phyloP scores from a whole-genome alignment of 2,888 invertebrate species.

The Yponomeuta sedellus region DNA sequence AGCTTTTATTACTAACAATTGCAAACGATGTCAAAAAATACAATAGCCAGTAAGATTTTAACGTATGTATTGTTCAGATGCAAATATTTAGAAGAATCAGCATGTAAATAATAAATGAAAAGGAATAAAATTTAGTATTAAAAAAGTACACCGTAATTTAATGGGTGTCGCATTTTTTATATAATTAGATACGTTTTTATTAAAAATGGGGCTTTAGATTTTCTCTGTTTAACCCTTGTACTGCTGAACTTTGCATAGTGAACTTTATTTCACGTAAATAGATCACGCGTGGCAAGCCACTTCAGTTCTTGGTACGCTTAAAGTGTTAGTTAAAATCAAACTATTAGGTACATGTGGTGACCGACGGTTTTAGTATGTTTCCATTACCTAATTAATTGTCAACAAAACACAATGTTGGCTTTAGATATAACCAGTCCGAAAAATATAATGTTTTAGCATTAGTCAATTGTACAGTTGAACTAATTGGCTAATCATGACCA shows the following conservation, averaged over 20 bases:
- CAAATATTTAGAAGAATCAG: slow-evolving; percentile 73
- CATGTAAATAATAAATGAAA: slow-evolving; percentile 56
- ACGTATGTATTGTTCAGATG: slow-evolving; percentile 76
- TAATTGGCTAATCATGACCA: too few relatives aligned
- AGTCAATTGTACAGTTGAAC: too few relatives aligned
- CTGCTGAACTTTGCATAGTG: slow-evolving; percentile 20
- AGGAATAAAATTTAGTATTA: slow-evolving; percentile 23
- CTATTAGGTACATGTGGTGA: background rate
- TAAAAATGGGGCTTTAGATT: slow-evolving; percentile 33
- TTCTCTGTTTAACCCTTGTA: background rate
- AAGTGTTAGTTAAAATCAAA: background rate
- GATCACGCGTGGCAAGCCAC: background rate
- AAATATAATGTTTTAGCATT: background rate
- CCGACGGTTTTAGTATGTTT: background rate
- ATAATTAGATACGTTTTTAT: slow-evolving; percentile 40
- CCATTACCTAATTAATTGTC: too few relatives aligned
- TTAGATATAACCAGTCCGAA: background rate
- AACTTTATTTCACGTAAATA: slow-evolving; percentile 26
- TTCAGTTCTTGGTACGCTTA: background rate
- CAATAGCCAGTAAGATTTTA: slow-evolving; percentile 67
- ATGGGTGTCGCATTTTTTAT: slow-evolving; percentile 57
- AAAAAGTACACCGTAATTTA: slow-evolving; percentile 39
- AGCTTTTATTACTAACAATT: slow-evolving; percentile 46
- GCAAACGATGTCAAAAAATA: slow-evolving; percentile 36
- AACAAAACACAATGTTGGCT: too few relatives aligned